phyloP scores from a whole-genome alignment of 2,888 invertebrate species.

The Ormia ochracea region DNA sequence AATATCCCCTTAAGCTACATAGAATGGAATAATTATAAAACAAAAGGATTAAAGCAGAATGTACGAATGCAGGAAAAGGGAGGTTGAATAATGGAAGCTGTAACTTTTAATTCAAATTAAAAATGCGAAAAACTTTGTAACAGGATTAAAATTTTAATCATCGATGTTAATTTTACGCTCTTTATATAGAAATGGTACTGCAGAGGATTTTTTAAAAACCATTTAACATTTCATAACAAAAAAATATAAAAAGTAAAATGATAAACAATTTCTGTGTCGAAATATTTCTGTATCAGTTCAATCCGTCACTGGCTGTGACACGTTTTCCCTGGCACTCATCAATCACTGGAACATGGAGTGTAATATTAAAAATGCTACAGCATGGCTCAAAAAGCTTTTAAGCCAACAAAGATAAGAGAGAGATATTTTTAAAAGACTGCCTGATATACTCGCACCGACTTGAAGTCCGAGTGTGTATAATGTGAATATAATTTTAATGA shows the following conservation, averaged over 20 bases:
- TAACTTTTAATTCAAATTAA: neutral
- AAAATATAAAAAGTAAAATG: neutral
- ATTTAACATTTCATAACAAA: neutral
- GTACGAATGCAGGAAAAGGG: neutral
- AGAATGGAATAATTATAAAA: slow-evolving; percentile 43
- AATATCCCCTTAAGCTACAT: slow-evolving; percentile 19
- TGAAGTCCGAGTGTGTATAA: slow-evolving; percentile 1
- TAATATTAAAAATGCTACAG: neutral
- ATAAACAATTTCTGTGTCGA: neutral
- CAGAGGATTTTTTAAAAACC: neutral
- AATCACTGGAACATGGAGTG: slow-evolving; percentile 37
- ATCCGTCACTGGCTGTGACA: slow-evolving; percentile 43
- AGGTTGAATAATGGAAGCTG: neutral
- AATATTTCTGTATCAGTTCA: slow-evolving; percentile 44
- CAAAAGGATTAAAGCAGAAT: neutral
- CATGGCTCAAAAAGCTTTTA: slow-evolving; percentile 57
- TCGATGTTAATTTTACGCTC: neutral
- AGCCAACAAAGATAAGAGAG: slow-evolving; percentile 38
- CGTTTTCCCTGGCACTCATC: slow-evolving; percentile 42
- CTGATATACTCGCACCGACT: neutral
- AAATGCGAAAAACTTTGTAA: neutral
- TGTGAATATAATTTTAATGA: slow-evolving; percentile 37
- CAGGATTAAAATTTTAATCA: neutral
- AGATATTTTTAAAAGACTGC: slow-evolving; percentile 49
- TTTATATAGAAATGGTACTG: neutral